phyloP scores from a whole-genome alignment of 2,888 invertebrate genomes.

The Exephanes ischioxanthus region DNA sequence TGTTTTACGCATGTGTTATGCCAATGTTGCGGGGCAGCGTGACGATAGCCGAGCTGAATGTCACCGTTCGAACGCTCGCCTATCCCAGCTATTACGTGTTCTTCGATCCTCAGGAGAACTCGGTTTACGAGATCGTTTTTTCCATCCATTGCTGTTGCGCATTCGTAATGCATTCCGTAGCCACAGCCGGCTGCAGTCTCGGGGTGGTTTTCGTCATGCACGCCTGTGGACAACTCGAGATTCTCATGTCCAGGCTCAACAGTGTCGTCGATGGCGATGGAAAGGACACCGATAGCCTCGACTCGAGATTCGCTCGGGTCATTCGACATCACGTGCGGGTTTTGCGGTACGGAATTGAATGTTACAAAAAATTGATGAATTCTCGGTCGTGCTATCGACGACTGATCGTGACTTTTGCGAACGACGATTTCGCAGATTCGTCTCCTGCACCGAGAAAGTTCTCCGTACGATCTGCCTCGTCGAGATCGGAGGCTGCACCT shows the following conservation, averaged over 20 bases:
- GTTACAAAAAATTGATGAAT: no score
- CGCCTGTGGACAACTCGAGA: constrained; percentile 72
- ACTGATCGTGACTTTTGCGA: not conserved
- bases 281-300: not conserved
- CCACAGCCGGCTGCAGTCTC: constrained; percentile 72
- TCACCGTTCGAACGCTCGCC: constrained; percentile 70
- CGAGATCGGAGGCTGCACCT: constrained; percentile 70
- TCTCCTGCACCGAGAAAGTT: constrained; percentile 58
- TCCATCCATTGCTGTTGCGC: constrained; percentile 72
- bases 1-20: constrained; percentile 69
- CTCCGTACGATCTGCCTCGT: constrained; percentile 70
- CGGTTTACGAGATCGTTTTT: constrained; percentile 74
- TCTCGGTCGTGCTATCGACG: no score
- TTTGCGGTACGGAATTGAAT: constrained; percentile 43
- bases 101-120: constrained; percentile 70
- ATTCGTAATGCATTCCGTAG: constrained; percentile 72
- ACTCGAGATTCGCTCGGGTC: constrained; percentile 34
- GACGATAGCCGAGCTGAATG: constrained; percentile 63
- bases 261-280: constrained; percentile 54
- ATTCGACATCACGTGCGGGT: constrained; percentile 56
- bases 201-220: constrained; percentile 75
- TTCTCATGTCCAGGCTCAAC: constrained; percentile 56
- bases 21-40: constrained; percentile 69
- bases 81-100: constrained; percentile 73
- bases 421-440: constrained; percentile 52